These are phyloP conservation scores for Mesorhabditis sp. DNA, from an alignment of 2,888 invertebrate genomes.

Conservation along the genomic window DNA sequence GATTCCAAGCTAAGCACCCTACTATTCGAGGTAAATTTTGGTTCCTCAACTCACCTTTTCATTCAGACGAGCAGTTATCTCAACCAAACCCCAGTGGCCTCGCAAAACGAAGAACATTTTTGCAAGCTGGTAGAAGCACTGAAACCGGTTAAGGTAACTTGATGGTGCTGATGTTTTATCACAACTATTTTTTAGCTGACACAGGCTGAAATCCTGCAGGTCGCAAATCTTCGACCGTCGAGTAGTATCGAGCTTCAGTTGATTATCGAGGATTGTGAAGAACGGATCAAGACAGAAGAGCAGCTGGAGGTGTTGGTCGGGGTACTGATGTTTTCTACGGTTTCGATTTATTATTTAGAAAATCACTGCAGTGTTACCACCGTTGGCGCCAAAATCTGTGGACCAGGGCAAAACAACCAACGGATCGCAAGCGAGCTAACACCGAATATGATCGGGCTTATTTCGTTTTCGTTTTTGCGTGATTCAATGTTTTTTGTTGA, in stretches of 20 bases:
- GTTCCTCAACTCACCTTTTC: not conserved
- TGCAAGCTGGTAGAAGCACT: not conserved
- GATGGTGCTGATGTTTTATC: not conserved
- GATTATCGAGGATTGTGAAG: slow-evolving; percentile 1
- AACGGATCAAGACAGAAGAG: slow-evolving; percentile 1
- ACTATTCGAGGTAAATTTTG: not conserved
- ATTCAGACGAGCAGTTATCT: not conserved
- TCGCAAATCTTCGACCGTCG: not conserved
- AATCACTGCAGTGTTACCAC: not conserved
- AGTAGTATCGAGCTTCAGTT: slow-evolving; percentile 4
- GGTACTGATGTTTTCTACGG: not conserved
- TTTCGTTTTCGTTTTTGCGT: not conserved
- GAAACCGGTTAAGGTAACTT: not conserved
- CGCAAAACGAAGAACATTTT: not conserved
- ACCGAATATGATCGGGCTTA: no score
- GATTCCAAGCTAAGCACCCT: not conserved
- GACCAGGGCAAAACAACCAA: not conserved
- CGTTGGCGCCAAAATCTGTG: not conserved
- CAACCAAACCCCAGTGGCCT: not conserved
- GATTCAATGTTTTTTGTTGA: not conserved
- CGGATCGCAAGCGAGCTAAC: not conserved
- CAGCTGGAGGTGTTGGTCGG: not conserved
- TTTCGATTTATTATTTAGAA: not conserved
- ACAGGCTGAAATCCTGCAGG: not conserved
- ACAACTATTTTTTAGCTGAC: not conserved